A percentile compares a stretch with the other conserved stretches of the same genome.
phyloP scores from a whole-genome alignment of 2,888 invertebrate genomes.

The Therioaphis trifolii region DNA sequence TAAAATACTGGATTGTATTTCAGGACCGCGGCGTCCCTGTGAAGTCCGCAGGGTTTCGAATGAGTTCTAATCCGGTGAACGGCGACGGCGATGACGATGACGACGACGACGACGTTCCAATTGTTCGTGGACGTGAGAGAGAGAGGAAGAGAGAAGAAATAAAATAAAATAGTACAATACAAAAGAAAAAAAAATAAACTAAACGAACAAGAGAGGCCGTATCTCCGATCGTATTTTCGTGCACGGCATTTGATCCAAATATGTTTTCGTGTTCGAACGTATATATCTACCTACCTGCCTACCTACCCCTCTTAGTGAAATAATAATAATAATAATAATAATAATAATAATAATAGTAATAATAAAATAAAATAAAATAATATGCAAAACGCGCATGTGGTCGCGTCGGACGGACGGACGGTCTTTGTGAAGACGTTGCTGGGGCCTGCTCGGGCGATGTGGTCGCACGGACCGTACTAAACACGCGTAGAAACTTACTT shows the following conservation, averaged over 20 bases:
- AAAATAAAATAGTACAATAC: constrained; percentile 6
- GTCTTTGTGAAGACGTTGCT: too few species aligned
- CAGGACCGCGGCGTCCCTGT: constrained; percentile 11
- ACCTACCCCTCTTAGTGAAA: too few species aligned
- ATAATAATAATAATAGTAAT: constrained; percentile 10
- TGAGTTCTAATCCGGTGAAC: neutral
- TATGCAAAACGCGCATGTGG: neutral
- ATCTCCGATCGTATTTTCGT: constrained; percentile 40
- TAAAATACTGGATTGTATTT: constrained; percentile 9
- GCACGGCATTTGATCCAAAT: constrained; percentile 37
- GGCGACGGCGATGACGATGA: too few species aligned
- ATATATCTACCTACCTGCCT: too few species aligned
- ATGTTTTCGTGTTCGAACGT: constrained; percentile 16
- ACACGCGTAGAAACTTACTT: neutral
- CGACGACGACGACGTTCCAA: neutral
- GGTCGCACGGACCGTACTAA: neutral
- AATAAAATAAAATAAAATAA: too few species aligned
- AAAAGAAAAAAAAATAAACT: too few species aligned
- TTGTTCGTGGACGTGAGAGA: neutral
- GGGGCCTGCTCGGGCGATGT: neutral
- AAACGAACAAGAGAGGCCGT: constrained; percentile 9
- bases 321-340: too few species aligned
- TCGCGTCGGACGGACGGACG: too few species aligned
- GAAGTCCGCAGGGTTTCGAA: constrained; percentile 23
- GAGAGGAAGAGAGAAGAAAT: neutral